Conservation (phyloP, 2,797 vertebrate genomes). For the Periparus ater region DNA sequence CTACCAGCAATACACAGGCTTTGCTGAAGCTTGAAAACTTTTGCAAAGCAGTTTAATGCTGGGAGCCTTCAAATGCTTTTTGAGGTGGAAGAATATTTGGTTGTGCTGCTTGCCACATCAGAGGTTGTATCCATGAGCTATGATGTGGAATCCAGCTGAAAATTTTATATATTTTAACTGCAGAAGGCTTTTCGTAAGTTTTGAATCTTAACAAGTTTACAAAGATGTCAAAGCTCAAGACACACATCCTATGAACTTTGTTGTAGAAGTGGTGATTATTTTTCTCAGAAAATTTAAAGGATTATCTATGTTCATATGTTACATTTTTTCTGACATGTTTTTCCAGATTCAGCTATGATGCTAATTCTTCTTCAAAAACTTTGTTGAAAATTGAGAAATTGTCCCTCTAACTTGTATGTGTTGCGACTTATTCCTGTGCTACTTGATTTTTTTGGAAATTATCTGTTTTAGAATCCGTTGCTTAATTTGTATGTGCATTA, state of each 20-base stretch:
- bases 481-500: background rate
- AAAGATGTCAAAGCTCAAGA: background rate
- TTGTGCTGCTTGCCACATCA: background rate
- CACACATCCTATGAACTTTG: fast-evolving
- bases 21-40: background rate
- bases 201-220: background rate
- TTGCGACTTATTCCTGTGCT: background rate
- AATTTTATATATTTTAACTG: background rate
- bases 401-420: background rate
- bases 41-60: background rate
- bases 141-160: background rate
- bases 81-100: background rate
- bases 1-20: background rate
- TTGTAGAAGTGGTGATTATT: background rate
- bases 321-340: background rate
- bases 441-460: background rate
- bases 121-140: background rate
- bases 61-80: background rate
- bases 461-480: background rate
- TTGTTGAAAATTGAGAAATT: background rate
- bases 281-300: background rate
- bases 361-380: background rate
- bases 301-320: background rate
- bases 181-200: background rate
- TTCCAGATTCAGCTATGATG: background rate